Percentiles rank a stretch among this genome's conserved stretches.
phyloP scores from a whole-genome alignment of 2,113 vertebrate genomes.

The Malurus melanocephalus region DNA sequence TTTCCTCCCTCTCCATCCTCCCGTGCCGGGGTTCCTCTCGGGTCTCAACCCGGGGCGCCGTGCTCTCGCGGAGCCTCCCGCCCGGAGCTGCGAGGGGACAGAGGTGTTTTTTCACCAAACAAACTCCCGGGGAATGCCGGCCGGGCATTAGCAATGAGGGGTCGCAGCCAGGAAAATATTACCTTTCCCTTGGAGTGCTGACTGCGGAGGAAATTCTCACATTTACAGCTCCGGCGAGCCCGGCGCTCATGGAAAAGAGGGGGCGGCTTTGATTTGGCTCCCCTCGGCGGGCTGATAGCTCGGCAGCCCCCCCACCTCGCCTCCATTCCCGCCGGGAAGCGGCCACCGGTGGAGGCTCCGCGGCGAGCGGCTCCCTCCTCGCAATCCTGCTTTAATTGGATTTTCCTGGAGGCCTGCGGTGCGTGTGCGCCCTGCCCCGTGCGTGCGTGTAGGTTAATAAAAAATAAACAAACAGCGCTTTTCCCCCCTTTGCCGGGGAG shows the following conservation, averaged over 20 bases:
- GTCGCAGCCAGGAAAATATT: slow-evolving; percentile 82
- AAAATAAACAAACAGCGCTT: slow-evolving; percentile 51
- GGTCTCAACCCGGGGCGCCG: slow-evolving; percentile 13
- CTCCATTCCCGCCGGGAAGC: not conserved
- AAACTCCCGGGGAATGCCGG: slow-evolving; percentile 61
- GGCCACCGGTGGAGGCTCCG: slow-evolving; percentile 13
- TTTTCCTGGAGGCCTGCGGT: slow-evolving; percentile 23
- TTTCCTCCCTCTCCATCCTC: not conserved
- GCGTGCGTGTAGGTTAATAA: slow-evolving; percentile 32
- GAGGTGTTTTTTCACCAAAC: slow-evolving; percentile 82
- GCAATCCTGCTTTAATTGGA: slow-evolving; percentile 12
- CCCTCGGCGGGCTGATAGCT: not conserved
- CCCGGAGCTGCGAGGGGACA: slow-evolving; percentile 64
- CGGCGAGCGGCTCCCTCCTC: not conserved
- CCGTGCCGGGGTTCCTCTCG: not conserved
- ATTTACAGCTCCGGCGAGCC: slow-evolving; percentile 72
- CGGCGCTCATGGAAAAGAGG: slow-evolving; percentile 56
- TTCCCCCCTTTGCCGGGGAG: not conserved
- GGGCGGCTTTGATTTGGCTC: slow-evolving; percentile 11
- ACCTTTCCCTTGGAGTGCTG: slow-evolving; percentile 79
- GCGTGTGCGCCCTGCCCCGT: slow-evolving; percentile 8
- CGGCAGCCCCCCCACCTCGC: not conserved
- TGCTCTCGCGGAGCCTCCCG: slow-evolving; percentile 56
- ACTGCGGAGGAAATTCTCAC: slow-evolving; percentile 82
- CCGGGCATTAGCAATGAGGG: slow-evolving; percentile 74